phyloP scores from a whole-genome alignment of 2,113 vertebrate species.

The Lamprotornis superbus region DNA sequence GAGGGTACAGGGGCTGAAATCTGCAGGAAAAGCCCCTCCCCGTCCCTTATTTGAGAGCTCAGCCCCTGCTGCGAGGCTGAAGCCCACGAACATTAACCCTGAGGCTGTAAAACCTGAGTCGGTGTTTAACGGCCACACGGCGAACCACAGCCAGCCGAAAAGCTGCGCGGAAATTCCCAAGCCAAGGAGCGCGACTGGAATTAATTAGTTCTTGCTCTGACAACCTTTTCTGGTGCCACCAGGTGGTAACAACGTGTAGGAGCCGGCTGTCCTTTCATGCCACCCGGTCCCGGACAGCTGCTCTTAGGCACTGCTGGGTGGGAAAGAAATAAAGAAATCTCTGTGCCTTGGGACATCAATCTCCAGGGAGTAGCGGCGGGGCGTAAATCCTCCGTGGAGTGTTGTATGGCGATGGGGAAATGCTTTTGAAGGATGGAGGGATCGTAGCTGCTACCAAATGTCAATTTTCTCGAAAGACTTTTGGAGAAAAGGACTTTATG shows the following conservation, averaged over 20 bases:
- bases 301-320: not conserved
- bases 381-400: not conserved
- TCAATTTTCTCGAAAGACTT: not conserved
- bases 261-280: not conserved
- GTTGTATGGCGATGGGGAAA: accelerated
- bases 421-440: not conserved
- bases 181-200: not conserved
- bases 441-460: not conserved
- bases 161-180: not conserved
- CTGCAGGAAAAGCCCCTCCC: not conserved
- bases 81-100: conserved; percentile 16
- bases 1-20: not conserved
- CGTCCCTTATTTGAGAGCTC: not conserved
- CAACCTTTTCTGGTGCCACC: conserved; percentile 53
- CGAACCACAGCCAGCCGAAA: not conserved
- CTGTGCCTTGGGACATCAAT: not conserved
- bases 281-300: not conserved
- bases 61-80: not conserved
- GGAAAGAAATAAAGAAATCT: not conserved
- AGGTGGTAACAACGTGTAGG: conserved; percentile 35
- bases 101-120: not conserved
- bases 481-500: not conserved
- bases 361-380: not conserved
- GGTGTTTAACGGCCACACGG: not conserved
- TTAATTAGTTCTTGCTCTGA: conserved; percentile 2